phyloP scores from a whole-genome alignment of 2,888 invertebrate genomes.

The Mamestra brassicae region DNA sequence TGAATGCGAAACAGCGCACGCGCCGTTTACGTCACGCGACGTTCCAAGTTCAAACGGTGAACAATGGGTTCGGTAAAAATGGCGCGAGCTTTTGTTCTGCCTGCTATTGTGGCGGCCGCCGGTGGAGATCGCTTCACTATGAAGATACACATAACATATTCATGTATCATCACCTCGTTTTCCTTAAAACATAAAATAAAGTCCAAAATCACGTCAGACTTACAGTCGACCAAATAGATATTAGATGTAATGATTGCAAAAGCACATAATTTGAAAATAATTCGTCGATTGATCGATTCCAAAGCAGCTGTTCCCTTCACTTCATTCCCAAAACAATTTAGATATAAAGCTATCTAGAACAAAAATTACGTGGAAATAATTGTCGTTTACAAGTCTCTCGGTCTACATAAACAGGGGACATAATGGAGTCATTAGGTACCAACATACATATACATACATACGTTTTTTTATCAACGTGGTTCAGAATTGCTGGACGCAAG shows the following conservation, averaged over 20 bases:
- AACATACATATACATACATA: conserved; percentile 3
- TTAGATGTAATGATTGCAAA: conserved; percentile 40
- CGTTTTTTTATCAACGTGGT: conserved; percentile 62
- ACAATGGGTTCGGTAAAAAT: conserved; percentile 87
- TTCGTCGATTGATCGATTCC: conserved; percentile 21
- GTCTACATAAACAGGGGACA: conserved; percentile 53
- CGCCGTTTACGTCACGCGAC: conserved; percentile 87
- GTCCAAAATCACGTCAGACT: not conserved
- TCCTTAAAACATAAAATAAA: conserved; percentile 30
- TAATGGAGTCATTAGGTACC: conserved; percentile 71
- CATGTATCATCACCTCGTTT: conserved; percentile 44
- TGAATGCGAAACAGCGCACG: conserved; percentile 88
- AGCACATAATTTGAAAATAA: conserved; percentile 40
- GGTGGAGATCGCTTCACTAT: conserved; percentile 68
- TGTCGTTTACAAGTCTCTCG: conserved; percentile 29
- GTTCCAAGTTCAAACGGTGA: conserved; percentile 87
- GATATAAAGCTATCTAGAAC: conserved; percentile 26
- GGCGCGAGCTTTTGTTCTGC: conserved; percentile 88
- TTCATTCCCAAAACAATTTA: conserved; percentile 30
- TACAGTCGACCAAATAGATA: not conserved
- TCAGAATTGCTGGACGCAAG: conserved; percentile 61
- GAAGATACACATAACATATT: conserved; percentile 49
- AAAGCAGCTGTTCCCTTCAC: conserved; percentile 52
- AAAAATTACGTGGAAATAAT: conserved; percentile 46
- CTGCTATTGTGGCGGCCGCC: conserved; percentile 79